Percentiles rank a stretch among this genome's conserved stretches.
Evolutionary conservation across 2,888 invertebrate species (phyloP).

Genomic region (Spodoptera picta): DNA sequence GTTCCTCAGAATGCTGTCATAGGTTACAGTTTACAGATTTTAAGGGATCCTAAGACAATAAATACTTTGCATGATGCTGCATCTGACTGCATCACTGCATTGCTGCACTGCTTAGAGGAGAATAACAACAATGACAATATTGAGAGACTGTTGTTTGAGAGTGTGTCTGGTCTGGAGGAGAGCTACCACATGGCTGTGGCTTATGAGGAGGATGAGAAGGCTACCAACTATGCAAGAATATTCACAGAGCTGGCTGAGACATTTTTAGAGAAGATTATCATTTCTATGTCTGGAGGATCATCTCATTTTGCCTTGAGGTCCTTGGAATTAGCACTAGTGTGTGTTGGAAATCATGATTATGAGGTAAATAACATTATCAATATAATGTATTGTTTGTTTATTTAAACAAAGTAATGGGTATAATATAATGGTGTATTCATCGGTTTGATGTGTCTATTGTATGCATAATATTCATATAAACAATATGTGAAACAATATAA

Average conservation of each 20-base stretch:
- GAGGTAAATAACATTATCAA: slow-evolving; percentile 88
- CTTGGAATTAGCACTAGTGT: slow-evolving; percentile 95
- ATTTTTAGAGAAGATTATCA: slow-evolving; percentile 94
- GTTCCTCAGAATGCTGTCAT: slow-evolving; percentile 93
- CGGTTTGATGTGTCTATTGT: too few species aligned
- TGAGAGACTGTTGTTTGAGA: slow-evolving; percentile 94
- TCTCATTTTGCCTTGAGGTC: slow-evolving; percentile 94
- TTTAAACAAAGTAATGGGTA: neutral
- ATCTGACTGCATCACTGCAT: slow-evolving; percentile 95
- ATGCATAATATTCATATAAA: too few species aligned
- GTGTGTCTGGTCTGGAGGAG: slow-evolving; percentile 93
- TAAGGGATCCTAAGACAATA: slow-evolving; percentile 89
- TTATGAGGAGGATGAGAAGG: slow-evolving; percentile 97
- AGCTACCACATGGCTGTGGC: slow-evolving; percentile 97
- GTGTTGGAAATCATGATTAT: slow-evolving; percentile 99
- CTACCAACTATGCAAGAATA: slow-evolving; percentile 97
- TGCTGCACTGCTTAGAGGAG: slow-evolving; percentile 94
- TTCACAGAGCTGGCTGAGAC: slow-evolving; percentile 98
- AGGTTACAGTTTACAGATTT: slow-evolving; percentile 91
- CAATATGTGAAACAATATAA: too few species aligned
- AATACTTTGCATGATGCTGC: slow-evolving; percentile 95
- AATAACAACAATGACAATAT: slow-evolving; percentile 92
- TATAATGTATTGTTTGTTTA: slow-evolving; percentile 3
- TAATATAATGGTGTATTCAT: neutral
- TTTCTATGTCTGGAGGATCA: slow-evolving; percentile 88